Evolutionary conservation across 1,140 invertebrate genomes (phyloP).

Genomic region (Pogonus chalceus): DNA sequence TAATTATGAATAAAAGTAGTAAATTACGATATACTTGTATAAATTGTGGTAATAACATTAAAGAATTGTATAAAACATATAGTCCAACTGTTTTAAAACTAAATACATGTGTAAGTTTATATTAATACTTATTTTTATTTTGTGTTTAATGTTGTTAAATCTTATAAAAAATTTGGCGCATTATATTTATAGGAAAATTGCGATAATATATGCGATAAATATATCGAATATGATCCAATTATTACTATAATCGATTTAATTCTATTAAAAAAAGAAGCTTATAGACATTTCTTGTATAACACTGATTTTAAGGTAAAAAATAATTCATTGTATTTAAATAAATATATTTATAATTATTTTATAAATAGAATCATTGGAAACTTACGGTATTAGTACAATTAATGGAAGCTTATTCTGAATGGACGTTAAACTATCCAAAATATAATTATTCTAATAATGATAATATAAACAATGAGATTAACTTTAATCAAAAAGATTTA

Average conservation of each 20-base stretch:
- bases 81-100: constrained; percentile 58
- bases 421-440: constrained; percentile 30
- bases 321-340: neutral
- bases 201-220: constrained; percentile 68
- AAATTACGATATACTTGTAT: constrained; percentile 45
- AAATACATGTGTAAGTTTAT: constrained; percentile 59
- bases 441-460: constrained; percentile 28
- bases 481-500: constrained; percentile 24
- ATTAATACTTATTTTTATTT: constrained; percentile 11
- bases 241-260: constrained; percentile 75
- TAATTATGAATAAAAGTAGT: neutral
- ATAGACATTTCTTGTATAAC: constrained; percentile 74
- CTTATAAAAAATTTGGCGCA: neutral
- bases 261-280: constrained; percentile 65
- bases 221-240: constrained; percentile 78
- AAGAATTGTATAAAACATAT: constrained; percentile 54
- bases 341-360: constrained; percentile 15
- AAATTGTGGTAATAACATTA: constrained; percentile 50
- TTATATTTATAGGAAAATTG: constrained; percentile 51
- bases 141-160: constrained; percentile 4
- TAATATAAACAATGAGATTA: constrained; percentile 30
- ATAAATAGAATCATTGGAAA: constrained; percentile 50
- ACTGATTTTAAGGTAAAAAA: constrained; percentile 51
- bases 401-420: constrained; percentile 48
- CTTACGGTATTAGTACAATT: constrained; percentile 45